These are phyloP conservation scores for Kryphioiulus occultus DNA, from an alignment of 2,888 invertebrate genomes.

Conservation along the genomic window DNA sequence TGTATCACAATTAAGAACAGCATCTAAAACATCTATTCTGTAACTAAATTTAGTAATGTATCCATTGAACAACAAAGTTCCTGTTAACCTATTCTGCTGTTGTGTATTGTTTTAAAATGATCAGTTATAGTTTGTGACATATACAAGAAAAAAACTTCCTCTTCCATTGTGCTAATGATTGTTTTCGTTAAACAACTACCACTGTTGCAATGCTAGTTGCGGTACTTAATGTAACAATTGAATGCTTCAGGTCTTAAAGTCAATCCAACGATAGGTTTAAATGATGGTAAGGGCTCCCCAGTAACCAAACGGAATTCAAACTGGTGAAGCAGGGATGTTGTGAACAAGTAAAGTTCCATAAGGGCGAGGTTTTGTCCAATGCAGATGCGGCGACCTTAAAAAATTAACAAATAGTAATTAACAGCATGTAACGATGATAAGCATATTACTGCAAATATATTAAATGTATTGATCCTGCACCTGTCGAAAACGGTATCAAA, in stretches of 20 bases:
- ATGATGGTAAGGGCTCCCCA: constrained; percentile 26
- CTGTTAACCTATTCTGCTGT: no score
- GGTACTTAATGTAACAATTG: background rate
- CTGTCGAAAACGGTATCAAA: constrained; percentile 41
- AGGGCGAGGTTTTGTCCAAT: constrained; percentile 41
- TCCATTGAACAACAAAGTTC: no score
- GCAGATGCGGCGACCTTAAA: constrained; percentile 14
- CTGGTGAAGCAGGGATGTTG: constrained; percentile 17
- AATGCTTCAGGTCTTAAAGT: constrained; percentile 28
- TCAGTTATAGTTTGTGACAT: no score
- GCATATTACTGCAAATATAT: no score
- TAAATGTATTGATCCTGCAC: background rate
- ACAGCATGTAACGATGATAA: no score
- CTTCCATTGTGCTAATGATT: no score
- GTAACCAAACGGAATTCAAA: constrained; percentile 3
- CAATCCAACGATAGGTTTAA: constrained; percentile 43
- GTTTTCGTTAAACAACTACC: no score
- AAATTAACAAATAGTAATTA: background rate
- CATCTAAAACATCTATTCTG: no score
- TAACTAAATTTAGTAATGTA: no score
- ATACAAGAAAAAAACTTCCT: no score
- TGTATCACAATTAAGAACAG: no score
- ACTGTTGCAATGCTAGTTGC: background rate
- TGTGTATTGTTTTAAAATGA: no score
- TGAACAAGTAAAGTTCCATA: constrained; percentile 45